phyloP scores from a whole-genome alignment of 2,888 invertebrate species.

The Belgica antarctica region DNA sequence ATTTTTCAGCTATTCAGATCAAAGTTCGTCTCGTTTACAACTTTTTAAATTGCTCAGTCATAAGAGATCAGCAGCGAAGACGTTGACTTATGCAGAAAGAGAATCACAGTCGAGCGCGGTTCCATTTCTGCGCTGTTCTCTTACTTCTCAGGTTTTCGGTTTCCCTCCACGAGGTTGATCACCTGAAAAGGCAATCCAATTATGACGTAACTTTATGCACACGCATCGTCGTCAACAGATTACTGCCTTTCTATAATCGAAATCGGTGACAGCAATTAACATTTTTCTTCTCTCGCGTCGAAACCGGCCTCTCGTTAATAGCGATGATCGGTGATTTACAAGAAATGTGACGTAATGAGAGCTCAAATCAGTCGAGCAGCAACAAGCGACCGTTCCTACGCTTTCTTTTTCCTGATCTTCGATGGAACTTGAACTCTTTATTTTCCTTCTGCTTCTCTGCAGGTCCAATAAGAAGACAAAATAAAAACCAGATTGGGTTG shows the following conservation, averaged over 20 bases:
- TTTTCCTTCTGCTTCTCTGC: not conserved
- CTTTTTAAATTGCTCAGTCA: conserved; percentile 1
- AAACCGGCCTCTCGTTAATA: conserved; percentile 9
- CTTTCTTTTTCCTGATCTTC: not conserved
- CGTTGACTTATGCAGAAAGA: no score
- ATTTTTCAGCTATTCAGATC: conserved; percentile 4
- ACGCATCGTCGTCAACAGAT: not conserved
- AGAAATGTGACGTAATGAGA: conserved; percentile 3
- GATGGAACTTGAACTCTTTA: not conserved
- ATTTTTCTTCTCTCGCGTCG: no score
- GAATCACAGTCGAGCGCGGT: no score
- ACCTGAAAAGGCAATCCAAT: not conserved
- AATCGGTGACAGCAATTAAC: not conserved
- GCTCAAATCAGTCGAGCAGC: not conserved
- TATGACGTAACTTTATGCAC: not conserved
- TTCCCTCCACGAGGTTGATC: not conserved
- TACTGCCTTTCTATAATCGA: not conserved
- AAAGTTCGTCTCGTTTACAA: conserved; percentile 6
- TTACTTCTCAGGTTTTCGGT: not conserved
- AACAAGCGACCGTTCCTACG: not conserved
- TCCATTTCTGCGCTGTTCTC: no score
- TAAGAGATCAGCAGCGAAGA: not conserved
- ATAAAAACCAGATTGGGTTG: not conserved
- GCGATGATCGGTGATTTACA: not conserved
- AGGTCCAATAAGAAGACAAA: not conserved